Percentiles rank a stretch among this genome's conserved stretches.
Evolutionary conservation across 2,888 invertebrate species (phyloP).

Genomic region (Rhaphigaster nebulosa): DNA sequence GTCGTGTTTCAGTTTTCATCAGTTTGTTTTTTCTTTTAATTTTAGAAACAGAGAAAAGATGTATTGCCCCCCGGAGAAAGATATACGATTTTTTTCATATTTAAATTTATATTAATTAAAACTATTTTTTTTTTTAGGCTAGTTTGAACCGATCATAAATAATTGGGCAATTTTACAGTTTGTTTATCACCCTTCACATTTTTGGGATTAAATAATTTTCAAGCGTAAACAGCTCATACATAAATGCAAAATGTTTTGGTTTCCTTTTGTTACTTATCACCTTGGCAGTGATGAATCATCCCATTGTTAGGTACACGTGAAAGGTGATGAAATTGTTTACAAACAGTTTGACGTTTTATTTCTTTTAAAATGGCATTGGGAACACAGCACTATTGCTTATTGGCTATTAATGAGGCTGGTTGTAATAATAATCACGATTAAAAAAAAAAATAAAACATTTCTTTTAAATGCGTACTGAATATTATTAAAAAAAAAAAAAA

Average conservation of each 20-base stretch:
- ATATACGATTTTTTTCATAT: too few relatives aligned
- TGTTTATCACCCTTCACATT: background rate
- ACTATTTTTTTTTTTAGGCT: too few relatives aligned
- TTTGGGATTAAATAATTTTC: background rate
- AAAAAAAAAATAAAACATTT: too few relatives aligned
- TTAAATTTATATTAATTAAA: too few relatives aligned
- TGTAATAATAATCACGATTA: too few relatives aligned
- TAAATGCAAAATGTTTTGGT: background rate
- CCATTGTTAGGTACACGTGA: background rate
- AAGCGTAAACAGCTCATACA: background rate
- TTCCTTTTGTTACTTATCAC: background rate
- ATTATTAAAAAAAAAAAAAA: too few relatives aligned
- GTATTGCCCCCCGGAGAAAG: too few relatives aligned
- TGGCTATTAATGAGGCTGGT: background rate
- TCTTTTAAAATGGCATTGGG: background rate
- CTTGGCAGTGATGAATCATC: background rate
- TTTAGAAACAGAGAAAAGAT: too few relatives aligned
- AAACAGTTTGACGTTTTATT: background rate
- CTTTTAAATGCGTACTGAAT: too few relatives aligned
- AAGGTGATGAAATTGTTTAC: slow-evolving; percentile 21
- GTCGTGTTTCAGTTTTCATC: too few relatives aligned
- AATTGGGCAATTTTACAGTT: background rate
- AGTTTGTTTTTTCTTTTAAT: too few relatives aligned
- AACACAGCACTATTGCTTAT: background rate
- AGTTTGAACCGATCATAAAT: too few relatives aligned